Evolutionary conservation across 2,888 invertebrate species (phyloP).

Genomic region (Choristoneura rosaceana): DNA sequence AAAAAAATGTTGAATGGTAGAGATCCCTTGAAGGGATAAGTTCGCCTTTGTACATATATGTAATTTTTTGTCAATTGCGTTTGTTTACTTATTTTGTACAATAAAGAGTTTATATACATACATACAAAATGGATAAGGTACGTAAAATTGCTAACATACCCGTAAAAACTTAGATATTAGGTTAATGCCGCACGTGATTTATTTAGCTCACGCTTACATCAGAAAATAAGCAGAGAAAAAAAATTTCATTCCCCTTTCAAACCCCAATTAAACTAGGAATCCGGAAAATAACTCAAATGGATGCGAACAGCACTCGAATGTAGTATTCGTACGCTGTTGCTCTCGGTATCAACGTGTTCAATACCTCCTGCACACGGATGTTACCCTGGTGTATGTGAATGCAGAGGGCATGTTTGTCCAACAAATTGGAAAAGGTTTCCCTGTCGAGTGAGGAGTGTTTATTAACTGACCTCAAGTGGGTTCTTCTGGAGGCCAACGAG

Average conservation of each 20-base stretch:
- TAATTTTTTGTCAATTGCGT: too few relatives aligned
- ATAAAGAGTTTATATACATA: too few relatives aligned
- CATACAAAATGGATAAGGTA: too few relatives aligned
- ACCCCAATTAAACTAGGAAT: conserved; percentile 18
- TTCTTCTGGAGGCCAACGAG: conserved; percentile 31
- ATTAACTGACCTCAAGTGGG: conserved; percentile 47
- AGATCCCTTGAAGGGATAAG: too few relatives aligned
- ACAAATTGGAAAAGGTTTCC: conserved; percentile 45
- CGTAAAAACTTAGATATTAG: neutral
- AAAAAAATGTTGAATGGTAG: too few relatives aligned
- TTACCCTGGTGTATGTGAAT: conserved; percentile 23
- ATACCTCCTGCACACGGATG: conserved; percentile 11
- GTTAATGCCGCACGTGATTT: too few relatives aligned
- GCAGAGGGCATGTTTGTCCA: conserved; percentile 45
- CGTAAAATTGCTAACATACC: too few relatives aligned
- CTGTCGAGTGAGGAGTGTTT: conserved; percentile 49
- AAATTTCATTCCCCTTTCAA: neutral
- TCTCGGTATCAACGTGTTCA: conserved; percentile 28
- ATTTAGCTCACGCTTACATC: too few relatives aligned
- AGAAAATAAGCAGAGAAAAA: neutral
- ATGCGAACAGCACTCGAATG: conserved; percentile 19
- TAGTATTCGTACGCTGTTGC: conserved; percentile 24
- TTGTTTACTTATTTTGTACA: too few relatives aligned
- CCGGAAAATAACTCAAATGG: conserved; percentile 5
- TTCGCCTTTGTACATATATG: too few relatives aligned